These are phyloP conservation scores for Drosophila maculinotata DNA, from an alignment of 2,888 invertebrate genomes.

Conservation along the genomic window DNA sequence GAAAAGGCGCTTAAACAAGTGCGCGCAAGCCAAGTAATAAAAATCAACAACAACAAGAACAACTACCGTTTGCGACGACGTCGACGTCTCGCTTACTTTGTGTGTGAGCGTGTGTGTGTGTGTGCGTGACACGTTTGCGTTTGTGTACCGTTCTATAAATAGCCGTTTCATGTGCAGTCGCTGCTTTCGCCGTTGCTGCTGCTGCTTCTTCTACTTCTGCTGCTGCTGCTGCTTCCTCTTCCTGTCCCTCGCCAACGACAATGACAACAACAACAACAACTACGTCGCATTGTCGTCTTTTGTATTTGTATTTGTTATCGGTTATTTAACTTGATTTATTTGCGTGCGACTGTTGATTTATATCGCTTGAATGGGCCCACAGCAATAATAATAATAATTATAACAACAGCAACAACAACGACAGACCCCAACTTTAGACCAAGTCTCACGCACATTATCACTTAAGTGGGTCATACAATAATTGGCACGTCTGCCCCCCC, in stretches of 20 bases:
- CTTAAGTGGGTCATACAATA: slow-evolving; percentile 75
- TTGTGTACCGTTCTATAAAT: slow-evolving; percentile 70
- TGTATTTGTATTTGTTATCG: slow-evolving; percentile 73
- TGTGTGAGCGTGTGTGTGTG: slow-evolving; percentile 25
- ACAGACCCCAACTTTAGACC: slow-evolving; percentile 43
- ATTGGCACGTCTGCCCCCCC: slow-evolving; percentile 56
- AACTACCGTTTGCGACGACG: slow-evolving; percentile 68
- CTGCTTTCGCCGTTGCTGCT: slow-evolving; percentile 20
- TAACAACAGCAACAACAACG: slow-evolving; percentile 27
- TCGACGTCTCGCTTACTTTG: slow-evolving; percentile 33
- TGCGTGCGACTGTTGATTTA: slow-evolving; percentile 78
- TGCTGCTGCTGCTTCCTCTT: slow-evolving; percentile 10
- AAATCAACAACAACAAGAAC: slow-evolving; percentile 26
- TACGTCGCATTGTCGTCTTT: slow-evolving; percentile 23
- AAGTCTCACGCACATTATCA: slow-evolving; percentile 68
- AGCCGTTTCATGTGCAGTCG: slow-evolving; percentile 69
- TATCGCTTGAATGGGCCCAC: slow-evolving; percentile 57
- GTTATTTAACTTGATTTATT: slow-evolving; percentile 80
- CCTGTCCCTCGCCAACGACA: not conserved
- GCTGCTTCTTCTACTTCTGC: not conserved
- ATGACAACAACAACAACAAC: too few relatives aligned
- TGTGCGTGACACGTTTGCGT: slow-evolving; percentile 30
- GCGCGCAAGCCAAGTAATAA: slow-evolving; percentile 57
- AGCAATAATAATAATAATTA: slow-evolving; percentile 35
- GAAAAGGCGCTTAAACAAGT: slow-evolving; percentile 60